Percentiles rank a stretch among this genome's conserved stretches.
These are phyloP conservation scores for Artemia sinica DNA, from an alignment of 2,888 invertebrate species.

Conservation along the genomic window DNA sequence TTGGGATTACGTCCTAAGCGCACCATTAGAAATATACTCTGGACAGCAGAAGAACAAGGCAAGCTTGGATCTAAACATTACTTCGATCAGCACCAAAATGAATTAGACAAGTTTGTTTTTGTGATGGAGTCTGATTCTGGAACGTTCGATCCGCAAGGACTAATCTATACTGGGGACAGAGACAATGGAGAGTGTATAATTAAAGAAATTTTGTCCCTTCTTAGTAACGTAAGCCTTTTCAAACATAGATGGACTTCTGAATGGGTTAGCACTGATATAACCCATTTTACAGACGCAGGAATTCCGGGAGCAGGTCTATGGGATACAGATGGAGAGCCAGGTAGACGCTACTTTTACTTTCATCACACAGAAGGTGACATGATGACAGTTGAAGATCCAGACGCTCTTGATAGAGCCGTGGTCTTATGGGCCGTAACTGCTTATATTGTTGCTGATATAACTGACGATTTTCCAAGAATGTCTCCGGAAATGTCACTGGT, in stretches of 20 bases:
- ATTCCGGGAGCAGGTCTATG: constrained; percentile 49
- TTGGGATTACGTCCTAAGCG: constrained; percentile 41
- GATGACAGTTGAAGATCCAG: constrained; percentile 52
- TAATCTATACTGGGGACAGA: constrained; percentile 44
- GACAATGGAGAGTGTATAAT: constrained; percentile 49
- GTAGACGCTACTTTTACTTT: constrained; percentile 52
- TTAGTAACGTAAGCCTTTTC: too few species aligned
- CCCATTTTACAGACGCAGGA: constrained; percentile 42
- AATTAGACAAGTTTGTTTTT: constrained; percentile 46
- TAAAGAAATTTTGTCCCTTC: constrained; percentile 39
- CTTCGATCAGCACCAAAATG: constrained; percentile 40
- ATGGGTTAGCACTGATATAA: constrained; percentile 50
- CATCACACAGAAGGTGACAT: constrained; percentile 64
- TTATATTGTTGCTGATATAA: constrained; percentile 57
- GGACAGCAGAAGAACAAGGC: constrained; percentile 64
- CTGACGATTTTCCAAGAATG: constrained; percentile 41
- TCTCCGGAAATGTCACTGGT: too few species aligned
- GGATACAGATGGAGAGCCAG: constrained; percentile 43
- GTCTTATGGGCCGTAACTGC: constrained; percentile 61
- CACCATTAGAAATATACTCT: constrained; percentile 54
- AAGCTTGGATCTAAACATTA: constrained; percentile 48
- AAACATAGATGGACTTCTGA: constrained; percentile 30
- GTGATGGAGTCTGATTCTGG: constrained; percentile 70
- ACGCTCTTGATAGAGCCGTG: constrained; percentile 49
- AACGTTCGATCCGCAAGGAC: constrained; percentile 53